These are phyloP conservation scores for Trematomus loennbergii DNA, from an alignment of 2,113 vertebrate genomes.

Conservation along the genomic window DNA sequence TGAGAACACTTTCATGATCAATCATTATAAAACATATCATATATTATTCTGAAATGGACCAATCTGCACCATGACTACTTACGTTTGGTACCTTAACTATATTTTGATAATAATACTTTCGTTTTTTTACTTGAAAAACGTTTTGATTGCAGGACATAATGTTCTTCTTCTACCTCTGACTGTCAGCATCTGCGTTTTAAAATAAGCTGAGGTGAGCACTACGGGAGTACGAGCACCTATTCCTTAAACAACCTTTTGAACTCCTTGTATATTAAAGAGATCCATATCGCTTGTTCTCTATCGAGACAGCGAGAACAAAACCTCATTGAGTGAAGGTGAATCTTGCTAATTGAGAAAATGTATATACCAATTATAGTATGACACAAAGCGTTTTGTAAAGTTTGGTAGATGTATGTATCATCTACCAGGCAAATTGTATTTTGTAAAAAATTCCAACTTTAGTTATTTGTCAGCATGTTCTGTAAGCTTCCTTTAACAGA, in stretches of 20 bases:
- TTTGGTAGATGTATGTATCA: neutral
- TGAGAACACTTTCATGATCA: too few species aligned
- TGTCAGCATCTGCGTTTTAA: neutral
- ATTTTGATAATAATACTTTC: too few species aligned
- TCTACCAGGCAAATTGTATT: neutral
- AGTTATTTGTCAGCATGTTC: neutral
- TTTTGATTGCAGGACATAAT: too few species aligned
- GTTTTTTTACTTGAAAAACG: too few species aligned
- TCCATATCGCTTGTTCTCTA: neutral
- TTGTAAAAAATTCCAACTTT: neutral
- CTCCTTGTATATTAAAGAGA: neutral
- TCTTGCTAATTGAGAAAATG: neutral
- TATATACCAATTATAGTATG: fast-evolving
- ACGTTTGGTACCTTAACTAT: too few species aligned
- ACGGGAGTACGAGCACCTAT: neutral
- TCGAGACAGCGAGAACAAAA: neutral
- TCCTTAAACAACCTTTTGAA: too few species aligned
- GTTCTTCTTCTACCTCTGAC: too few species aligned
- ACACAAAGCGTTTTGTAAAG: neutral
- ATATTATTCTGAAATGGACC: too few species aligned
- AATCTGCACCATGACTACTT: too few species aligned
- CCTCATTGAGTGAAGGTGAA: neutral
- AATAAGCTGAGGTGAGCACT: neutral
- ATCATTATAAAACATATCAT: too few species aligned
- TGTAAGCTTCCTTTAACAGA: neutral